Percentiles rank a stretch among this genome's conserved stretches.
phyloP scores from a whole-genome alignment of 1,140 invertebrate genomes.

The Drosophila pallidifrons region DNA sequence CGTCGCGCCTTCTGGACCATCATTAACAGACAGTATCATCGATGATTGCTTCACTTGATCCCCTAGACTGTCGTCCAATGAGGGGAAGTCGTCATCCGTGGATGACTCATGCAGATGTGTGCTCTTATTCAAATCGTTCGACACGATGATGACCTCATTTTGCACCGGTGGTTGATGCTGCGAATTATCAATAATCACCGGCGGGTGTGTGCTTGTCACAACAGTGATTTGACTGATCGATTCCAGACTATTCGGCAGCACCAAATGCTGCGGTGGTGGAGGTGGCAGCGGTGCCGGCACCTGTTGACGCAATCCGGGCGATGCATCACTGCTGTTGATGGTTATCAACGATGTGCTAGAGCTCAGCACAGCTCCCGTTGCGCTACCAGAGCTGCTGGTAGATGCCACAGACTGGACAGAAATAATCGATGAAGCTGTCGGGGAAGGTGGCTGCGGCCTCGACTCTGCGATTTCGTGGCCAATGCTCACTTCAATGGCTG shows the following conservation, averaged over 20 bases:
- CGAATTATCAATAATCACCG: conserved; percentile 88
- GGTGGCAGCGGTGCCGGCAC: conserved; percentile 31
- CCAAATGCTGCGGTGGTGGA: conserved; percentile 51
- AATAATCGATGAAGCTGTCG: conserved; percentile 84
- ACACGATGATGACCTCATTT: conserved; percentile 92
- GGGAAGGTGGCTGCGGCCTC: conserved; percentile 85
- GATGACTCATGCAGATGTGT: conserved; percentile 88
- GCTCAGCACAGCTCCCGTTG: conserved; percentile 60
- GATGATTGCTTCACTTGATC: conserved; percentile 82
- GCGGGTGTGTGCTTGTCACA: conserved; percentile 92
- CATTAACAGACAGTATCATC: conserved; percentile 77
- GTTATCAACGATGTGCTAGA: conserved; percentile 81
- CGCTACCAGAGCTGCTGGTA: conserved; percentile 57
- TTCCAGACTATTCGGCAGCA: conserved; percentile 89
- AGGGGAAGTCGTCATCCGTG: conserved; percentile 90
- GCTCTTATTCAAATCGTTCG: conserved; percentile 90
- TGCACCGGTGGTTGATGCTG: conserved; percentile 39
- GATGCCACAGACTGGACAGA: conserved; percentile 75
- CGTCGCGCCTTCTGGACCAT: conserved; percentile 42
- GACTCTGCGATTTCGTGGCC: conserved; percentile 55
- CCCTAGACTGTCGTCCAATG: conserved; percentile 91
- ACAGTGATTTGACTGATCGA: conserved; percentile 92
- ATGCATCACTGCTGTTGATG: conserved; percentile 77
- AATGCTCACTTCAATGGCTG: conserved; percentile 83
- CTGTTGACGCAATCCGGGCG: conserved; percentile 53